Percentiles rank a stretch among this genome's conserved stretches.
These are phyloP conservation scores for Porites rus DNA, from an alignment of 92 coral and sea anemone genomes.

Conservation along the genomic window DNA sequence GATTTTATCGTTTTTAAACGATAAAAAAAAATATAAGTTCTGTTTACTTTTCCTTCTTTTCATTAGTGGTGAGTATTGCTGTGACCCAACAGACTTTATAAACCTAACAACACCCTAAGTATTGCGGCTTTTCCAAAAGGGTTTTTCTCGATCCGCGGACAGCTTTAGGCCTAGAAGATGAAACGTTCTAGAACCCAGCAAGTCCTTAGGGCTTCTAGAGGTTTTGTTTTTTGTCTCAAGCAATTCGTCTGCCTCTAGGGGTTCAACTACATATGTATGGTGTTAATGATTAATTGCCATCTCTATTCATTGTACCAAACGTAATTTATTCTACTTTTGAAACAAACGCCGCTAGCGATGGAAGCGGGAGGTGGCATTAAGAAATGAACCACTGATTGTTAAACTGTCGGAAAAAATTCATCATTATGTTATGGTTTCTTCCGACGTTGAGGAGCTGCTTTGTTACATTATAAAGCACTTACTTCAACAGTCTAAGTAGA, in stretches of 20 bases:
- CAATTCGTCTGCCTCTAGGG: neutral
- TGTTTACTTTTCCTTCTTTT: neutral
- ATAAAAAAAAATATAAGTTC: neutral
- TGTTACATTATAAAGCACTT: neutral
- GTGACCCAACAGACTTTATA: neutral
- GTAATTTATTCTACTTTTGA: conserved; percentile 10
- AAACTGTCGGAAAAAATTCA: neutral
- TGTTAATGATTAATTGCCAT: conserved; percentile 13
- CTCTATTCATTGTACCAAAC: neutral
- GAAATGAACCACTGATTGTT: conserved; percentile 2
- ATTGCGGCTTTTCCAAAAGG: conserved; percentile 15
- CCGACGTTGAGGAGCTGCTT: neutral
- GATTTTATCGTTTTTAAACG: neutral
- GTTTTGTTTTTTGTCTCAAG: too few species aligned
- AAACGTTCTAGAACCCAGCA: neutral
- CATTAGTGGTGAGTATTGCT: neutral
- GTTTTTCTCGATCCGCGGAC: neutral
- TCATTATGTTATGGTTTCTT: neutral
- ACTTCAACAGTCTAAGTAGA: neutral
- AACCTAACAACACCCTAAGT: neutral
- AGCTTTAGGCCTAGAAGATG: neutral
- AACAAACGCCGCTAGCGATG: neutral
- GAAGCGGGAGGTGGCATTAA: neutral
- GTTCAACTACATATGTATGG: neutral
- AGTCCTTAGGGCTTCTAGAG: neutral